Evolutionary conservation across 1,140 invertebrate genomes (phyloP).

Genomic region (Drosophila littoralis): DNA sequence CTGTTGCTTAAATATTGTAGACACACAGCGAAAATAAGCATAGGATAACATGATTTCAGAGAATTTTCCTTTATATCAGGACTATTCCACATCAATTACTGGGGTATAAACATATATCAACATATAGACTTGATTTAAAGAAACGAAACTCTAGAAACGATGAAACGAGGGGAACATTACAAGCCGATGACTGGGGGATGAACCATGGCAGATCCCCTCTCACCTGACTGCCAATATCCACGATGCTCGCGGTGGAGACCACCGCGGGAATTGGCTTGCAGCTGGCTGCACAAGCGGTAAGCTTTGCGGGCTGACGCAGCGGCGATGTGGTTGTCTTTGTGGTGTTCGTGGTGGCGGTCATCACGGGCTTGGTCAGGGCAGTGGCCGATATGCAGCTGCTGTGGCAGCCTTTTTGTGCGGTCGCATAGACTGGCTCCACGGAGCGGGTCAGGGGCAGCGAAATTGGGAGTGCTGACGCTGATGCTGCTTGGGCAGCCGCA

Average conservation of each 20-base stretch:
- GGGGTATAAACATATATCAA: too few relatives aligned
- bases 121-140: too few relatives aligned
- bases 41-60: too few relatives aligned
- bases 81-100: too few relatives aligned
- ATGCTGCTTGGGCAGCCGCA: slow-evolving; percentile 46
- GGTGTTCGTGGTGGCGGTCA: slow-evolving; percentile 66
- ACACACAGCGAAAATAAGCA: too few relatives aligned
- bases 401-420: slow-evolving; percentile 77
- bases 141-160: slow-evolving; percentile 14
- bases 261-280: slow-evolving; percentile 16
- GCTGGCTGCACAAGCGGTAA: slow-evolving; percentile 14
- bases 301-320: slow-evolving; percentile 21
- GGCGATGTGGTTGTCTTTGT: slow-evolving; percentile 56
- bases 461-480: slow-evolving; percentile 35
- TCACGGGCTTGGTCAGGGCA: slow-evolving; percentile 72
- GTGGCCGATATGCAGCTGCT: slow-evolving; percentile 66
- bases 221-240: slow-evolving; percentile 72
- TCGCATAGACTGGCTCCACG: slow-evolving; percentile 77
- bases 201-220: slow-evolving; percentile 51
- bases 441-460: slow-evolving; percentile 49
- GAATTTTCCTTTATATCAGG: too few relatives aligned
- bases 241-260: slow-evolving; percentile 33
- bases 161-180: not conserved
- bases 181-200: slow-evolving; percentile 47
- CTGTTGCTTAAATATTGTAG: too few relatives aligned